A percentile compares a stretch with the other conserved stretches of the same genome.
phyloP scores from a whole-genome alignment of 2,888 invertebrate genomes.

The Chloroclysta siterata region DNA sequence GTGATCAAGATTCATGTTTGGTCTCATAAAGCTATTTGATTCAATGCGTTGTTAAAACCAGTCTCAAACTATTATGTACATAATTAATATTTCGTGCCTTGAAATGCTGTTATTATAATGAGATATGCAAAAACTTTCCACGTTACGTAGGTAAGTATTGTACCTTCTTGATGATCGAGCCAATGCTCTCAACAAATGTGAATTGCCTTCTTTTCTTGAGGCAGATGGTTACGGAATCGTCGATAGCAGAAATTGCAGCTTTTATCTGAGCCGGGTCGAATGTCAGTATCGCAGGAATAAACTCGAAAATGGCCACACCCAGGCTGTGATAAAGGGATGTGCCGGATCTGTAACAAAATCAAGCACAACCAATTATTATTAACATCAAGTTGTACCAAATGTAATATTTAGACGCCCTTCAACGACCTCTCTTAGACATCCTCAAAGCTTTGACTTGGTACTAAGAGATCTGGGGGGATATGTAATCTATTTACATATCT shows the following conservation, averaged over 20 bases:
- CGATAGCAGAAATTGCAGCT: constrained; percentile 90
- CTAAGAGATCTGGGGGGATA: no score
- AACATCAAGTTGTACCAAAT: no score
- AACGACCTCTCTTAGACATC: no score
- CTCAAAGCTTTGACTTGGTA: no score
- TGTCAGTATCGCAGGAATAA: constrained; percentile 96
- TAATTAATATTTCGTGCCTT: not conserved
- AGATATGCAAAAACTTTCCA: constrained; percentile 7
- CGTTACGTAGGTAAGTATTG: not conserved
- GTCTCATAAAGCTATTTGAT: constrained; percentile 4
- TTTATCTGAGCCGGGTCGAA: constrained; percentile 93
- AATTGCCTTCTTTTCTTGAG: constrained; percentile 88
- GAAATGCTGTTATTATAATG: constrained; percentile 10
- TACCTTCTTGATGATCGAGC: constrained; percentile 89
- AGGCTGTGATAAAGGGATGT: constrained; percentile 96
- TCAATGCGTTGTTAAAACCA: not conserved
- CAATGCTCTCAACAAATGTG: constrained; percentile 91
- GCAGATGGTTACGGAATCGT: constrained; percentile 92
- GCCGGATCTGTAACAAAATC: constrained; percentile 84
- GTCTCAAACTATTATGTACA: not conserved
- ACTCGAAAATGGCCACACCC: constrained; percentile 94
- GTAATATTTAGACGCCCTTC: no score
- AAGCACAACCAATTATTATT: not conserved
- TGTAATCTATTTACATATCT: no score
- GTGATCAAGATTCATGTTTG: not conserved